Base-by-base conservation (phyloP, 2,797 vertebrate species). In the Sebastes taczanowskii region DNA sequence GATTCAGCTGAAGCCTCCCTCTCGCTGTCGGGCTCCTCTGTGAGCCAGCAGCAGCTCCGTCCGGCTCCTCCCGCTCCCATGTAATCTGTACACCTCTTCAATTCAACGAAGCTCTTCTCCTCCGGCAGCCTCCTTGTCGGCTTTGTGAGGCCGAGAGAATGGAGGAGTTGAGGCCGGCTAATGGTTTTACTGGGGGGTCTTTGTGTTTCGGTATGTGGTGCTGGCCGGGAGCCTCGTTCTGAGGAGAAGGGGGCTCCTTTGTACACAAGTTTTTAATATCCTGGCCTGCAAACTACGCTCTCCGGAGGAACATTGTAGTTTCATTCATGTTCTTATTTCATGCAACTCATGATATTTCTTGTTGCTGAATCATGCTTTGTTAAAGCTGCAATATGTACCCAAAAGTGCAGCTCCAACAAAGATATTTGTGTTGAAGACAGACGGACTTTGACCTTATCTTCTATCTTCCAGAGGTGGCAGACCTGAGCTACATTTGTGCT, bases 161-260 rank as follows among this genome's bases (percentile, higher is more conserved):
- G 74, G 74, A 66, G 74, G 81, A 71, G 77, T 61, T 53, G 71
- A 66, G 66, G 65, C 49, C 4, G 71, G 58, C 46, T 84, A 75
- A 85, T 83, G 83, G 84, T 71, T 81, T 74, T 20, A 71, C 71
- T 20, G 76, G 82, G 74, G 77, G 78, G 73, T 85, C 88, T 91
- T 92, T 92, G 86, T 93, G 81, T 68, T 70, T 23, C 25, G 84
- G 86, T 91, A 92, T 92, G 89, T 78, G 89, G n/a, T 58, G 35
- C 80, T 93, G 91, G 90, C 90, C 49, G 34, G 53, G 27, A 58
- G 77, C 78, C 74, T 20, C 22, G 53, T 52, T 27, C 59, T 56
- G 67, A 76, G n/a, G 25, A n/a, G 25, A n/a, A 38, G 23, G 30
- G 65, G 59, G 38, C 52, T 55, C 56, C 4, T 78, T 77, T 63